Evolutionary conservation across 1,140 invertebrate species (phyloP), one percentile per base, ranked within the genome.

Genomic region (Diorhabda sublineata): DNA sequence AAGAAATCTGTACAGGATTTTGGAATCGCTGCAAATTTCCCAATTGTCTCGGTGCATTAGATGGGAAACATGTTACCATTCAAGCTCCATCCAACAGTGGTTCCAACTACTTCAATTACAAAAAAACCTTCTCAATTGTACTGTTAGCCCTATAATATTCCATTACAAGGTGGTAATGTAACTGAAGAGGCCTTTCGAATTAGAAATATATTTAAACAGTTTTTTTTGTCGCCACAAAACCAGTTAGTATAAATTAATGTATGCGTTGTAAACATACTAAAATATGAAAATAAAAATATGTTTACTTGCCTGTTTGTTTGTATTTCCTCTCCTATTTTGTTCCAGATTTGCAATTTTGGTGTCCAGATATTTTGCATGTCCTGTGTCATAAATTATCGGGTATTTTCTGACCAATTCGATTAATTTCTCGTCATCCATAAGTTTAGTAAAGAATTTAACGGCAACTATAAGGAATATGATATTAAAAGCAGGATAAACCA

Each of bases 61-160:
- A 84, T 76, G 81, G 82, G n/a, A 84, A 82, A 67, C 82, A 84
- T 65, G 70, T 84, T 7, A 62, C 69, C 60, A 81, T 83, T 47
- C 64, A 76, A 60, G 73, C 71, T 52, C 81, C 80, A 3, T 58
- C 68, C 7, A 71, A 73, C 44, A 69, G 74, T 57, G 82, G 82
- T 43, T 74, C 75, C 41, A 59, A 69, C n/a, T 84, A 73, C 73
- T 81, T 74, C 11, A 84, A 83, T 74, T 79, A 84, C 65, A 84
- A 84, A 72, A 75, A 81, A 68, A 71, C 67, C 65, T 80, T 76
- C 66, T 81, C 77, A 68, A 76, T 80, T 47, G 80, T 85, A 42
- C 65, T 85, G 6, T 68, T 84, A 64, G 83, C 81, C 11, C 62
- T 81, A 47, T 0, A 11, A 69, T 64, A 57, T 69, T 42, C 61